A percentile compares a stretch with the other conserved stretches of the same genome.
phyloP scores from a whole-genome alignment of 2,113 vertebrate species.

The Puffinus mauretanicus region DNA sequence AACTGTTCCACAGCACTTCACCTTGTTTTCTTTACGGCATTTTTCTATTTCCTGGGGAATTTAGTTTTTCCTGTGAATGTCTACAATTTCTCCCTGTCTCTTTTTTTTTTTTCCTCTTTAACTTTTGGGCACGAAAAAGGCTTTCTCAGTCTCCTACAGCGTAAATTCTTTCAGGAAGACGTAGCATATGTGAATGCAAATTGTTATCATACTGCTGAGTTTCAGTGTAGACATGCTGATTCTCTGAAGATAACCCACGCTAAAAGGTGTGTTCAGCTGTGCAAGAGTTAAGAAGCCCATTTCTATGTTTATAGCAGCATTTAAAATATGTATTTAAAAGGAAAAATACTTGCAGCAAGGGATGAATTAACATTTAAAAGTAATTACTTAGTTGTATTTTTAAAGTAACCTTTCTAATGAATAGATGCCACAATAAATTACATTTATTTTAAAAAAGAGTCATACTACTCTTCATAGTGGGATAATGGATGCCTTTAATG shows the following conservation, averaged over 20 bases:
- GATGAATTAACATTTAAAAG: conserved; percentile 31
- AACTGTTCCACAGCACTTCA: not conserved
- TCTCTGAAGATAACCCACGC: not conserved
- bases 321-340: not conserved
- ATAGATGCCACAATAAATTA: conserved; percentile 15
- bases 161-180: not conserved
- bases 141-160: not conserved
- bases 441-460: not conserved
- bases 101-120: not conserved
- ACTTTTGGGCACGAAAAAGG: not conserved
- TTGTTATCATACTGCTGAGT: not conserved
- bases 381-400: conserved; percentile 29
- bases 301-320: not conserved
- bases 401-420: conserved; percentile 25
- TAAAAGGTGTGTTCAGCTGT: not conserved
- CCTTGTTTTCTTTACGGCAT: not conserved
- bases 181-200: not conserved
- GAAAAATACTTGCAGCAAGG: conserved; percentile 10
- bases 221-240: not conserved
- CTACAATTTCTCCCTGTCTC: not conserved
- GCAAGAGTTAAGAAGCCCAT: not conserved
- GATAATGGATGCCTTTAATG: conserved; percentile 33
- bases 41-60: not conserved
- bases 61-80: not conserved
- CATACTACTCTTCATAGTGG: not conserved